Percentiles rank a stretch among this genome's conserved stretches.
These are phyloP conservation scores for Branchipolynoe longqiensis DNA, from an alignment of 2,888 invertebrate species.

Conservation along the genomic window DNA sequence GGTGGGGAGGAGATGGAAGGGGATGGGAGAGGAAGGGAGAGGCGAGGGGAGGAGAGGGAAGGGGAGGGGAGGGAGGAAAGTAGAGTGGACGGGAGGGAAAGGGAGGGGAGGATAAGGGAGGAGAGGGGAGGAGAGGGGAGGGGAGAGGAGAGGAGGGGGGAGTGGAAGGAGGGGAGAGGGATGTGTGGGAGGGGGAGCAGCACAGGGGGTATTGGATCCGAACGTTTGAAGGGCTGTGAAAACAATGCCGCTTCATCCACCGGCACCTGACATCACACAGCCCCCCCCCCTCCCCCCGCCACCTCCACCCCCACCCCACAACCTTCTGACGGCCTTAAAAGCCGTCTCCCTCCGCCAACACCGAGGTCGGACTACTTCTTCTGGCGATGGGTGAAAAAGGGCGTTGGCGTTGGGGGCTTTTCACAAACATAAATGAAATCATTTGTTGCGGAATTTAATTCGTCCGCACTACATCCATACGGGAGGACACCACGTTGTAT, in stretches of 20 bases:
- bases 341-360: conserved; percentile 42
- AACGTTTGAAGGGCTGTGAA: conserved; percentile 36
- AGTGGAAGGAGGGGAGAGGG: not conserved
- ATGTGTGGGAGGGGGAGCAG: not conserved
- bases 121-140: not conserved
- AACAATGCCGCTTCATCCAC: conserved; percentile 42
- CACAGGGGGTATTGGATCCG: not conserved
- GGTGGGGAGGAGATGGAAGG: not conserved
- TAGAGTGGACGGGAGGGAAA: not conserved
- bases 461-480: too few species aligned
- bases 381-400: too few species aligned
- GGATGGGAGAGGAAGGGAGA: not conserved
- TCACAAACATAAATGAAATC: too few species aligned
- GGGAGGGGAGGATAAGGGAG: not conserved
- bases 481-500: too few species aligned
- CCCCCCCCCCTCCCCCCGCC: conserved; percentile 28
- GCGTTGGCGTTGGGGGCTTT: too few species aligned
- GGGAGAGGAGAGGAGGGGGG: not conserved
- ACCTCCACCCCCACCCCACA: not conserved
- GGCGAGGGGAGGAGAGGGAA: not conserved
- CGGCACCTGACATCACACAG: conserved; percentile 6
- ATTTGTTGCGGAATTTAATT: too few species aligned
- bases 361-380: conserved; percentile 28
- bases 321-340: conserved; percentile 18
- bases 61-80: not conserved